Evolutionary conservation across 2,113 vertebrate species (phyloP), one percentile per base, ranked within the genome.

Genomic region (Cercopithecus mona): DNA sequence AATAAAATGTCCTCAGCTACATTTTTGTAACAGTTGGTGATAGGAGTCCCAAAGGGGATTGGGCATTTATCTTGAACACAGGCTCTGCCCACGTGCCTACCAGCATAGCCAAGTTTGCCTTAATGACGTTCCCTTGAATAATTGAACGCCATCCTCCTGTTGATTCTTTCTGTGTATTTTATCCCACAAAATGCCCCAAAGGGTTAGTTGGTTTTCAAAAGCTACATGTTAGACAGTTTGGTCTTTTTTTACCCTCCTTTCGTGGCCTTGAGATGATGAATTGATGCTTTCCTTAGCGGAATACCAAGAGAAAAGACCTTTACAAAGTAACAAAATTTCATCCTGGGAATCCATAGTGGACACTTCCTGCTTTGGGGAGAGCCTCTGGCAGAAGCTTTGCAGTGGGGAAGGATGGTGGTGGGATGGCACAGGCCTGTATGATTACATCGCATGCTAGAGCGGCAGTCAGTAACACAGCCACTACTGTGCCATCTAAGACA

Each of bases 211-310:
- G 72, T 80, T 97, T 96, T 95, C 88, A 94, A 92, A 98, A 96
- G 92, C 94, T 17, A 35, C 8, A 6, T 91, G 68, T 97, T 96
- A 87, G 76, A 94, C 90, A 79, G 45, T 50, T 96, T 96, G 10
- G 88, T 96, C 7, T 96, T 93, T 97, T 96, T 88, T 55, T 91
- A 97, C 92, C 96, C 92, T 76, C 45, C 96, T 96, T 93, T 85
- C n/a, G n/a, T 78, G 59, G 91, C 94, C 88, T 82, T 93, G 73
- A 96, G 92, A 97, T 98, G 97, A 97, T 97, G 97, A 97, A 95
- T 97, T 75, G 75, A 73, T 82, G 88, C 88, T 97, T 93, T 97
- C 96, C 97, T 98, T 97, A 89, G 97, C 96, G 90, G 97, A 97
- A 97, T 95, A 96, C 81, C 96, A 86, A 92, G 93, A 93, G 94